Base-by-base conservation (phyloP, 2,888 invertebrate species). In the Beris morrisii region DNA sequence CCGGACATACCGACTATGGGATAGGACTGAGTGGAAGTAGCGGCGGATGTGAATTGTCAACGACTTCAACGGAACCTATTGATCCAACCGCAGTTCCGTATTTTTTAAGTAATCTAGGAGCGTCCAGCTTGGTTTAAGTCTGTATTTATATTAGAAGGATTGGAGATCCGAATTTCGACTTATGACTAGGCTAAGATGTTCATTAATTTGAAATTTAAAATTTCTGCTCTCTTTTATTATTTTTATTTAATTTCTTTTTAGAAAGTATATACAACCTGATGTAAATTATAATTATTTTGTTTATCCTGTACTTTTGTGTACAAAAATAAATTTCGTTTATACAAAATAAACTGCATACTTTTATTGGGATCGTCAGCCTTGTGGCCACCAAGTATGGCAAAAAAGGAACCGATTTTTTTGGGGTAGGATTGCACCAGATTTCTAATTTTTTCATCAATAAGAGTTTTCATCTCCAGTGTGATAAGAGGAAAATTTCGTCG, bases 61-160 rank as follows among this genome's bases (percentile, higher is more conserved):
- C 15, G 30, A 13, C 22, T 22, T 22, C 22, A 22, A 22, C 15
- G 28, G 30, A 59, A 6, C 66, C 55, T 31, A 28, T 66, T 12
- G 69, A 70, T 43, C 12, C 50, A 1, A 69, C 69, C 32, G 69
- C 69, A 57, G 70, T 72, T 22, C 67, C 70, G 15, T 73, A 72
- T 67, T 72, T 69, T 64, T 64, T 73, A 55, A 69, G 71, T 6
- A 73, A 84, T 69, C 80, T 85, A 56, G 87, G 87, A 52, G 83
- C 88, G 13, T 87, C 88, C 7, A 89, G 89, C 80, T 84, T 89
- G 74, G 89, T 89, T 67, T 88, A 77, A 79, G 12, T 50, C 5
- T 22, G 22, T 22, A 22, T 22, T 22, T 22, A 22, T 22, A 22
- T 22, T 22, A 22, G 22, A 22, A 22, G 22, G 22, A 22, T 3